These are phyloP conservation scores for Diplodus sargus DNA, from an alignment of 2,797 vertebrate species.

Conservation along the genomic window DNA sequence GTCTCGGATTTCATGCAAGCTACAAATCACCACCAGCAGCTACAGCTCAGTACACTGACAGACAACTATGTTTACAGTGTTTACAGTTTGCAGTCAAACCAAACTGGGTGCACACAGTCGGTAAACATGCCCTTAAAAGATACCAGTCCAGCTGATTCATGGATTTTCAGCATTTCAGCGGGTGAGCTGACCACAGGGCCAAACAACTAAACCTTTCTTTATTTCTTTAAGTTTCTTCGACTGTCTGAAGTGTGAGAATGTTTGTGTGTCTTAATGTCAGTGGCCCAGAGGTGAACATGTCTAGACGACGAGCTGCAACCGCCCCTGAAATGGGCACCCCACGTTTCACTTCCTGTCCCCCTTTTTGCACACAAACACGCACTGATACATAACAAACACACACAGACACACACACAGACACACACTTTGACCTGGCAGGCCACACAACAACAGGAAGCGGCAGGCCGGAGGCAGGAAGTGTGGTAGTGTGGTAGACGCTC, in stretches of 20 bases:
- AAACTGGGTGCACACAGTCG: not conserved
- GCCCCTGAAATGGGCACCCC: conserved; percentile 12
- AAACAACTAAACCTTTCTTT: not conserved
- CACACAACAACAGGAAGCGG: conserved; percentile 79
- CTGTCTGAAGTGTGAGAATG: conserved; percentile 1
- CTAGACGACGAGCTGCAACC: conserved; percentile 28
- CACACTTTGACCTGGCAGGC: conserved; percentile 58
- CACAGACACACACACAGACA: conserved; percentile 23
- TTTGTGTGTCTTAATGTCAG: conserved; percentile 30
- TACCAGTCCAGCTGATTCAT: not conserved
- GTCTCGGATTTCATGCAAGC: not conserved
- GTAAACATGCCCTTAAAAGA: not conserved
- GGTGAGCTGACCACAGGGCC: too few relatives aligned
- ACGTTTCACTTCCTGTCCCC: conserved; percentile 50
- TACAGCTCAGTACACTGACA: not conserved
- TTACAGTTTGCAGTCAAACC: not conserved
- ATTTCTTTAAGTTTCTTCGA: not conserved
- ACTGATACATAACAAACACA: conserved; percentile 21
- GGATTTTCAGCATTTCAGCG: not conserved
- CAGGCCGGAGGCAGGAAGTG: conserved; percentile 72
- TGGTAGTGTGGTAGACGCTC: conserved; percentile 44
- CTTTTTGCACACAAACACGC: conserved; percentile 34
- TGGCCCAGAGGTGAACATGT: conserved; percentile 41
- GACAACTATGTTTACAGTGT: not conserved
- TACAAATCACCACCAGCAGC: not conserved